Conservation (phyloP, 2,113 vertebrate genomes). For the Syngnathoides biaculeatus region DNA sequence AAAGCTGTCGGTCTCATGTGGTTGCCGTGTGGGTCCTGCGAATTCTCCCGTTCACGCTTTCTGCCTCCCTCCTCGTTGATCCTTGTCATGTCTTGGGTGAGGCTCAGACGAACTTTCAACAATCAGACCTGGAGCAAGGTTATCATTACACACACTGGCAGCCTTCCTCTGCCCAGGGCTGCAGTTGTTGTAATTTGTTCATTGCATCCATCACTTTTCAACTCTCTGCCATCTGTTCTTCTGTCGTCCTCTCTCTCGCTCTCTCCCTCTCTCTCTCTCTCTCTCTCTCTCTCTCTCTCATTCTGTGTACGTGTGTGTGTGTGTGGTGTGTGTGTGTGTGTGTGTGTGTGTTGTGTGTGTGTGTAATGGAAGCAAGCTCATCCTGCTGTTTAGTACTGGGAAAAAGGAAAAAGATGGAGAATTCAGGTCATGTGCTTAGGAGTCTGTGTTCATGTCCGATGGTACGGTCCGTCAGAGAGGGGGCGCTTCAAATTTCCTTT, state of each 20-base stretch:
- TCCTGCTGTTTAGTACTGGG: conserved; percentile 44
- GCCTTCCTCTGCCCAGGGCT: conserved; percentile 13
- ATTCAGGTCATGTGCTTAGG: conserved; percentile 42
- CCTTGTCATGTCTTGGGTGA: conserved; percentile 30
- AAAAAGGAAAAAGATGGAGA: conserved; percentile 36
- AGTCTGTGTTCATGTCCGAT: conserved; percentile 47
- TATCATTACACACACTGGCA: conserved; percentile 16
- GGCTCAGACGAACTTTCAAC: conserved; percentile 36
- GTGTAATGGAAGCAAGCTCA: conserved; percentile 1
- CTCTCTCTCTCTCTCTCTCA: too few relatives aligned
- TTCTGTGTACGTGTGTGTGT: too few relatives aligned
- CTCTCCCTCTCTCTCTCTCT: too few relatives aligned
- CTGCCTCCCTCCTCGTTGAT: background rate
- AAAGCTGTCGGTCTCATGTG: conserved; percentile 15
- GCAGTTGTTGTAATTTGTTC: conserved; percentile 45
- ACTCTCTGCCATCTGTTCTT: conserved; percentile 53
- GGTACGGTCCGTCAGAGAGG: conserved; percentile 58
- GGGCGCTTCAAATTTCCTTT: conserved; percentile 63
- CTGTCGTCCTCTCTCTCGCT: background rate
- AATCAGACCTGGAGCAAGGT: conserved; percentile 41
- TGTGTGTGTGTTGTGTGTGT: too few relatives aligned
- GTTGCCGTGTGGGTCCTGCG: conserved; percentile 23
- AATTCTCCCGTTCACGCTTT: conserved; percentile 11
- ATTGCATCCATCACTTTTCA: conserved; percentile 54
- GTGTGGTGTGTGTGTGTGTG: too few relatives aligned